Evolutionary conservation across 2,888 invertebrate genomes (phyloP), one percentile per base, ranked within the genome.

Genomic region (Nudaria mundana): DNA sequence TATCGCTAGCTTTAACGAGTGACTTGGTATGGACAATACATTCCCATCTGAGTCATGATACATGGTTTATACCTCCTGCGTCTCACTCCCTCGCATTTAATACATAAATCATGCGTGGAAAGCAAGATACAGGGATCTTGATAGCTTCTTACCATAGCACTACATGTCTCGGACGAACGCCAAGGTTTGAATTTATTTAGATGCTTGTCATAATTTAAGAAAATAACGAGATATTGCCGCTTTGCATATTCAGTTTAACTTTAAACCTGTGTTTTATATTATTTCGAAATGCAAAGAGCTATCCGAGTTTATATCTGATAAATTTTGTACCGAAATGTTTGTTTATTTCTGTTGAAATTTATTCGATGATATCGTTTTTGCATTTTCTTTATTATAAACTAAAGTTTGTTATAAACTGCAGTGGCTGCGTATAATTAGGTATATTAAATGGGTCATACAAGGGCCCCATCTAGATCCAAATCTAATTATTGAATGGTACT

Each of bases 101-200:
- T n/a, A 37, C 45, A 61, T 61, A 58, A 61, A 61, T 61, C 60
- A 61, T 54, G 41, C 30, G 44, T 38, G 26, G 42, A n/a, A 36
- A 56, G 53, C 55, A 44, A 49, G 59, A 57, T 56, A 50, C 48
- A 56, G 34, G 31, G 37, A 51, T 56, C 56, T 54, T 56, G 57
- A 55, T 60, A 50, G 37, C 44, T 47, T 44, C 47, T 56, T 42
- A 53, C 45, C 40, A 37, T 53, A 24, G 44, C 52, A 50, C 47
- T 37, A 38, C 48, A 45, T 38, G 41, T 41, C 14, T 25, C 48
- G 41, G 42, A 31, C 32, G 37, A 39, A 47, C 40, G 56, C 59
- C 59, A 58, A 62, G 15, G 0, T 31, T 37, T 44, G 28, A 37
- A 42, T 41, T 32, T 34, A 42, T 49, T 43, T 31, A 20, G 7